Evolutionary conservation across 2,888 invertebrate genomes (phyloP).

Genomic region (Cataglyphis cursor): DNA sequence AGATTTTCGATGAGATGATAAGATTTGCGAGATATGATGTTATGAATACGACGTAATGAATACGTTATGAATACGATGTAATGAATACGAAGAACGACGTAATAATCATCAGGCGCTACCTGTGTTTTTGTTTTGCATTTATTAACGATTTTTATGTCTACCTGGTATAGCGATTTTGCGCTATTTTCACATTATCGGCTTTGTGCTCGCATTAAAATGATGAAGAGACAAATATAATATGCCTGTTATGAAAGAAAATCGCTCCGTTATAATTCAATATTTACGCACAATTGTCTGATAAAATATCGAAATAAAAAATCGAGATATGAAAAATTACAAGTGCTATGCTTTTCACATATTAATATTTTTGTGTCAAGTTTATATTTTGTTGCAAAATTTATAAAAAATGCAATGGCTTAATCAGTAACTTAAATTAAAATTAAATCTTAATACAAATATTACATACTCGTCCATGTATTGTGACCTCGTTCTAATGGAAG

Average conservation of each 20-base stretch:
- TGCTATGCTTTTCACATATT: not conserved
- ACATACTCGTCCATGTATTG: not conserved
- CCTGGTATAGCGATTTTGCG: not conserved
- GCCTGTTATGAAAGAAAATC: constrained; percentile 9
- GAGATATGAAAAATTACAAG: not conserved
- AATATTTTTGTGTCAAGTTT: not conserved
- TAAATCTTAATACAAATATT: constrained; percentile 20
- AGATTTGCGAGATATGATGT: not conserved
- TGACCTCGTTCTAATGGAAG: not conserved
- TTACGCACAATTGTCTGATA: not conserved
- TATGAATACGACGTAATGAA: not conserved
- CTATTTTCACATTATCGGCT: not conserved
- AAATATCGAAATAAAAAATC: not conserved
- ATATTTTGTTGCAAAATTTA: constrained; percentile 2
- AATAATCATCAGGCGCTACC: not conserved
- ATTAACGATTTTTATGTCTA: not conserved
- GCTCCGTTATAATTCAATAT: not conserved
- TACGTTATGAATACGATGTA: not conserved
- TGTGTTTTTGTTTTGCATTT: not conserved
- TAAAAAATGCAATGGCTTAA: not conserved
- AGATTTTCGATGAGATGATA: constrained; percentile 8
- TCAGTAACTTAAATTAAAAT: not conserved
- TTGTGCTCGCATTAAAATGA: constrained; percentile 7
- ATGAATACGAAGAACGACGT: not conserved
- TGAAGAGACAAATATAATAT: constrained; percentile 10